Conservation (phyloP, 2,797 vertebrate species). For the Orientallactaga sibirica region DNA sequence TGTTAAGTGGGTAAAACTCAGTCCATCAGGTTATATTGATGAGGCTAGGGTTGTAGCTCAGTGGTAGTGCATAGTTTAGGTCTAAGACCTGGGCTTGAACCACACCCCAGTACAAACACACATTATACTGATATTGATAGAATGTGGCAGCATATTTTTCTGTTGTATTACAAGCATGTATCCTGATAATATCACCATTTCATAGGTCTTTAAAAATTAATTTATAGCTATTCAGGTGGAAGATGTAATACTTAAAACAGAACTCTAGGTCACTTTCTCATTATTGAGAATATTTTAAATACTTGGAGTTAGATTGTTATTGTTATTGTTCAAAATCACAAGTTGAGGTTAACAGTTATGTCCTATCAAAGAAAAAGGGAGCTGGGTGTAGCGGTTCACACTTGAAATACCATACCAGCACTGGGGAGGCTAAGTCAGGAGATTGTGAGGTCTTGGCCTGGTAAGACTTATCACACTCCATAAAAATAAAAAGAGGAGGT, state of each 20-base stretch:
- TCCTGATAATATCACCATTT: slow-evolving; percentile 26
- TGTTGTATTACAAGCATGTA: neutral
- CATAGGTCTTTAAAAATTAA: slow-evolving; percentile 24
- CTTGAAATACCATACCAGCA: neutral
- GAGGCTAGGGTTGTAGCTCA: neutral
- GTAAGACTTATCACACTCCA: neutral
- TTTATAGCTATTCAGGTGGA: neutral
- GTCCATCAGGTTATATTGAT: neutral
- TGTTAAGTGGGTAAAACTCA: neutral
- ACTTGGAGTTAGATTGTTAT: neutral
- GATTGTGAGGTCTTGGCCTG: neutral
- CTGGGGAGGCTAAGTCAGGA: neutral
- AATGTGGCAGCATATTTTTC: neutral
- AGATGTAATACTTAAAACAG: slow-evolving; percentile 23
- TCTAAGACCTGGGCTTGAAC: neutral
- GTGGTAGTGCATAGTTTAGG: neutral
- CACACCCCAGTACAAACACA: neutral
- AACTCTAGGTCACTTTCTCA: neutral
- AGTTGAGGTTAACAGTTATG: neutral
- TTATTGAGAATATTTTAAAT: slow-evolving; percentile 30
- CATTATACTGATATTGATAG: neutral
- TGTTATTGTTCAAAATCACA: neutral
- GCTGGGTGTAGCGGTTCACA: neutral
- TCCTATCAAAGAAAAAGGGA: neutral
- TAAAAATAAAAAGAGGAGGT: neutral